These are phyloP conservation scores for Tokudaia tokunoshimensis DNA, from an alignment of 2,797 vertebrate species.

Conservation along the genomic window DNA sequence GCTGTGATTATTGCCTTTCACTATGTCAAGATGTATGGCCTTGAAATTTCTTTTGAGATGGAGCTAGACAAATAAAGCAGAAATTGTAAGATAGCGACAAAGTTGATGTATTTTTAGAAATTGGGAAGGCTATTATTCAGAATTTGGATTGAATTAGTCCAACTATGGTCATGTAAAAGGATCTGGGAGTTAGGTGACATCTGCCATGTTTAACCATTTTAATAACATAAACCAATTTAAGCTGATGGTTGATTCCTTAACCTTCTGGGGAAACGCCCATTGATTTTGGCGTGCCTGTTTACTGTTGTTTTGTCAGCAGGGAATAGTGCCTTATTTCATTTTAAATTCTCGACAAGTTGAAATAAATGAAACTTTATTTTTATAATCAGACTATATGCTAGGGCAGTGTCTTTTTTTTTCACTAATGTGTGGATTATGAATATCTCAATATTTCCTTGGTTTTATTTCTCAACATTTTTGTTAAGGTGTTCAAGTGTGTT, in stretches of 20 bases:
- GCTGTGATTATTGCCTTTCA: slow-evolving; percentile 83
- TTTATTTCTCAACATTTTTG: slow-evolving; percentile 75
- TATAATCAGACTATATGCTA: slow-evolving; percentile 69
- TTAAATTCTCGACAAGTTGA: slow-evolving; percentile 76
- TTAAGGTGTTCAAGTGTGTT: slow-evolving; percentile 86
- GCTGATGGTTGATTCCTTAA: slow-evolving; percentile 55
- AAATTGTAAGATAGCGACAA: slow-evolving; percentile 45
- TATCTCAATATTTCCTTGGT: slow-evolving; percentile 85
- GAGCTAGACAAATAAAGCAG: slow-evolving; percentile 63
- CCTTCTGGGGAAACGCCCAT: slow-evolving; percentile 59
- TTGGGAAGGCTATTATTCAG: slow-evolving; percentile 31
- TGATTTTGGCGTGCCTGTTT: slow-evolving; percentile 53
- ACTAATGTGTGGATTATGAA: slow-evolving; percentile 84
- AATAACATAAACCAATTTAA: slow-evolving; percentile 68
- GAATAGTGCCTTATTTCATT: slow-evolving; percentile 75
- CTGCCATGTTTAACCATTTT: slow-evolving; percentile 60
- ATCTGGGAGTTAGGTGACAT: slow-evolving; percentile 18
- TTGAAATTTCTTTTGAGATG: slow-evolving; percentile 73
- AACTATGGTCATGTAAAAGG: background rate
- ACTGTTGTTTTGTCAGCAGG: slow-evolving; percentile 79
- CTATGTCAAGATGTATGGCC: slow-evolving; percentile 68
- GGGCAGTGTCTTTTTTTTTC: slow-evolving; percentile 73
- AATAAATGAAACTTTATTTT: slow-evolving; percentile 82
- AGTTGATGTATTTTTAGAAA: slow-evolving; percentile 63
- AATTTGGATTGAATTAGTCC: slow-evolving; percentile 63